Conservation (phyloP, 1,140 invertebrate genomes). For the Asobara japonica region DNA sequence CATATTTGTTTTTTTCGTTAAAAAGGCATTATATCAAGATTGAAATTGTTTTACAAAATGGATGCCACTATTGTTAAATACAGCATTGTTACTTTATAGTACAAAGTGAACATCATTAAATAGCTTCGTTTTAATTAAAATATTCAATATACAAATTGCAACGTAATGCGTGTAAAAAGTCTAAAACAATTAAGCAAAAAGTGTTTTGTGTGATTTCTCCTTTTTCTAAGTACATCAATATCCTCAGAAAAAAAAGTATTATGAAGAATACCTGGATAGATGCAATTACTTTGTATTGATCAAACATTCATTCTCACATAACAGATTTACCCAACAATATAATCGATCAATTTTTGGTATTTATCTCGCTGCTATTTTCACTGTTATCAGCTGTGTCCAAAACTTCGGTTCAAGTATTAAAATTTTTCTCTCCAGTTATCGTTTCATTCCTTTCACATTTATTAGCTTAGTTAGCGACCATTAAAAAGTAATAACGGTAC, state of each 20-base stretch:
- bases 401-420: slow-evolving; percentile 11
- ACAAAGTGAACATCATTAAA: slow-evolving; percentile 55
- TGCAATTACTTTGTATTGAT: slow-evolving; percentile 6
- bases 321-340: slow-evolving; percentile 20
- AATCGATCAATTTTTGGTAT: slow-evolving; percentile 29
- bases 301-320: slow-evolving; percentile 10
- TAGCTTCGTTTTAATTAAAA: slow-evolving; percentile 47
- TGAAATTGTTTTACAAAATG: slow-evolving; percentile 59
- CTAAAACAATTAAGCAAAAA: slow-evolving; percentile 44
- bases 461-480: no score
- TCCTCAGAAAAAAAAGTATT: slow-evolving; percentile 11
- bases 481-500: slow-evolving; percentile 21
- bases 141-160: slow-evolving; percentile 57
- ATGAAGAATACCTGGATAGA: slow-evolving; percentile 10
- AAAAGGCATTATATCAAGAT: slow-evolving; percentile 41
- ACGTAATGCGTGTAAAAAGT: slow-evolving; percentile 43
- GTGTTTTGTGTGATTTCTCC: slow-evolving; percentile 15
- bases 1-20: slow-evolving; percentile 9
- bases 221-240: slow-evolving; percentile 24
- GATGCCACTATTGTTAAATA: slow-evolving; percentile 55
- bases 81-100: slow-evolving; percentile 53
- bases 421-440: slow-evolving; percentile 29
- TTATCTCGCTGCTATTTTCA: slow-evolving; percentile 8
- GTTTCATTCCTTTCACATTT: slow-evolving; percentile 41
- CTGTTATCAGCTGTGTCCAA: not conserved